These are phyloP conservation scores for Oxyruncus cristatus DNA, from an alignment of 2,113 vertebrate species.

Conservation along the genomic window DNA sequence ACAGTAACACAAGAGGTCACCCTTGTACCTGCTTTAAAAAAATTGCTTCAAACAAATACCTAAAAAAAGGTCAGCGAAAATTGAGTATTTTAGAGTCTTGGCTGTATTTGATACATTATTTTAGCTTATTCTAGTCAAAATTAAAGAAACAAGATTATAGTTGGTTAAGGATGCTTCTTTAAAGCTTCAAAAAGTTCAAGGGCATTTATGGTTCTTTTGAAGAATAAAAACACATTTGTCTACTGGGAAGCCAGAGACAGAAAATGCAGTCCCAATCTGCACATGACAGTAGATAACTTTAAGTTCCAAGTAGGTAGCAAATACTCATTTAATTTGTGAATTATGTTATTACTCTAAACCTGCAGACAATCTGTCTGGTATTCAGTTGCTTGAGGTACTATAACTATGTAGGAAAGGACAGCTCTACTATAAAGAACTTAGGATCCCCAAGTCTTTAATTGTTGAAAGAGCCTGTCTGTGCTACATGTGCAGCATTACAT, in stretches of 20 bases:
- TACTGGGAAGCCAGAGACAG: background rate
- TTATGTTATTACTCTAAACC: background rate
- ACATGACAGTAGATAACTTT: background rate
- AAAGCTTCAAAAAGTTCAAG: background rate
- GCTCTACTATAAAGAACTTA: background rate
- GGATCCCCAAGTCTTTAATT: background rate
- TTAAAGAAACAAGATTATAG: background rate
- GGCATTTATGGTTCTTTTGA: background rate
- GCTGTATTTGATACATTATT: background rate
- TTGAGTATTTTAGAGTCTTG: background rate
- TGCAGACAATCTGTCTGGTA: background rate
- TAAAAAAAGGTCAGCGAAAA: background rate
- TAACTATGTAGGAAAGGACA: background rate
- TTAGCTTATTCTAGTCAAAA: background rate
- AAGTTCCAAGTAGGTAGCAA: background rate
- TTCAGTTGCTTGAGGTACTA: background rate
- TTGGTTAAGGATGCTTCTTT: background rate
- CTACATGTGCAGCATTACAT: background rate
- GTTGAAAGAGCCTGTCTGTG: background rate
- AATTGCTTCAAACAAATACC: background rate
- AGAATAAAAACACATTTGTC: background rate
- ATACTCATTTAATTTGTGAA: background rate
- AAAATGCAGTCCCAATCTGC: background rate
- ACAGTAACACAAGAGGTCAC: constrained; percentile 48
- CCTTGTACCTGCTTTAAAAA: constrained; percentile 17